Evolutionary conservation across 2,888 invertebrate genomes (phyloP), one percentile per base, ranked within the genome.

Genomic region (Leucania comma): DNA sequence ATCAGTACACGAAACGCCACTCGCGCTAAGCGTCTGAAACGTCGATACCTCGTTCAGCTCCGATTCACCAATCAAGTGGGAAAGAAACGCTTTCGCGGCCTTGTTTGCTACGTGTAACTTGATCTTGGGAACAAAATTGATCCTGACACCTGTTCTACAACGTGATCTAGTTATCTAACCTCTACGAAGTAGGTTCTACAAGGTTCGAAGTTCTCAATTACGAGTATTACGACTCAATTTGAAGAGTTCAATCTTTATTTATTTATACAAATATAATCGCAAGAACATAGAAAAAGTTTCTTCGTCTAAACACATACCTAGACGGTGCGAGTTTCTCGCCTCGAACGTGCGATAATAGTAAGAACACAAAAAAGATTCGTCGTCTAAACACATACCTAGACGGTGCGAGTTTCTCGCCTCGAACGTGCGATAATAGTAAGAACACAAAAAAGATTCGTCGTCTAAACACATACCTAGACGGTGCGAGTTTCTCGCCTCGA

Each of bases 41-140:
- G 60, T 71, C 35, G 60, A 76, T 67, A 71, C 29, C 29, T 65
- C 53, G 69, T 65, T 63, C 65, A 50, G 48, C 68, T 54, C 42
- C 26, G 38, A 22, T 83, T 66, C 42, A 68, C 68, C 63, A 65
- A 64, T 71, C 61, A 35, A 63, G 63, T 66, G 58, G 48, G n/a
- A 24, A 57, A 70, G 58, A 56, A 82, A 66, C 65, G 29, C 57
- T 68, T 66, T 72, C 54, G 68, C 20, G 68, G 82, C 69, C 78
- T 59, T 66, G 61, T 64, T 68, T 56, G 54, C 56, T 24, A 64
- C 48, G 42, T 68, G 78, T 64, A 71, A 81, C 64, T 35, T 42
- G 61, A 82, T 50, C 42, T 51, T 82, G 82, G 61, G 78, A 81
- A 78, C 61, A 48, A 51, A 81, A 46, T 67, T 72, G 61, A 62